These are phyloP conservation scores for Spongilla lacustris DNA, from an alignment of 37 sponge, comb jelly and placozoan species.

Conservation along the genomic window DNA sequence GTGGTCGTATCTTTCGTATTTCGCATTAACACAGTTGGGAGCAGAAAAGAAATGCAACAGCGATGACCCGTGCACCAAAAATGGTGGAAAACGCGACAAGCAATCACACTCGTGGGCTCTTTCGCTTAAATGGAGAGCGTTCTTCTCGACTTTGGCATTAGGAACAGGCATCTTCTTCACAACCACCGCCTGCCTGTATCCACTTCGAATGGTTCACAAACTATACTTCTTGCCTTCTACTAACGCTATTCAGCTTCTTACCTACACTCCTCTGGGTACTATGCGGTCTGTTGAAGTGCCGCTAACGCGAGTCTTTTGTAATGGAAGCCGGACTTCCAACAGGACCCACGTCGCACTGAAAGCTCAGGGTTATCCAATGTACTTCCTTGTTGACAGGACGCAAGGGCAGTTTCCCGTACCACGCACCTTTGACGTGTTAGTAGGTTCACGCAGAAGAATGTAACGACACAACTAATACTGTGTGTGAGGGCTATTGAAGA, in stretches of 20 bases:
- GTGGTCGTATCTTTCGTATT: constrained; percentile 68
- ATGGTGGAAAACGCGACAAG: background rate
- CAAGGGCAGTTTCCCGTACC: constrained; percentile 24
- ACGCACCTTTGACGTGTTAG: constrained; percentile 21
- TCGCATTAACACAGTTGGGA: constrained; percentile 44
- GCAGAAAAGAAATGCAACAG: background rate
- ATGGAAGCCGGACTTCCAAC: background rate
- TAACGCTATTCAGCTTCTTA: constrained; percentile 16
- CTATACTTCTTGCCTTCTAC: constrained; percentile 11
- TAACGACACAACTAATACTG: background rate
- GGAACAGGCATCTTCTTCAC: constrained; percentile 59
- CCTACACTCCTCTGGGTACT: constrained; percentile 43
- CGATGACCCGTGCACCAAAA: background rate
- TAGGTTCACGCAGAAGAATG: constrained; percentile 6
- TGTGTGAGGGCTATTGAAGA: background rate
- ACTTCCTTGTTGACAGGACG: constrained; percentile 49
- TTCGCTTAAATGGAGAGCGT: constrained; percentile 51
- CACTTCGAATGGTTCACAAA: constrained; percentile 48
- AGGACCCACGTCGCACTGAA: constrained; percentile 45
- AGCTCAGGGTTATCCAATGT: constrained; percentile 53
- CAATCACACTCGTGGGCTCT: background rate
- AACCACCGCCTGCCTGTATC: constrained; percentile 57
- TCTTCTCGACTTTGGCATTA: constrained; percentile 36
- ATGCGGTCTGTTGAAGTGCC: constrained; percentile 24
- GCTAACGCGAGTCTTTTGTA: constrained; percentile 6